A percentile compares a stretch with the other conserved stretches of the same genome.
phyloP scores from a whole-genome alignment of 1,140 invertebrate species.

The Drosophila murphyi region DNA sequence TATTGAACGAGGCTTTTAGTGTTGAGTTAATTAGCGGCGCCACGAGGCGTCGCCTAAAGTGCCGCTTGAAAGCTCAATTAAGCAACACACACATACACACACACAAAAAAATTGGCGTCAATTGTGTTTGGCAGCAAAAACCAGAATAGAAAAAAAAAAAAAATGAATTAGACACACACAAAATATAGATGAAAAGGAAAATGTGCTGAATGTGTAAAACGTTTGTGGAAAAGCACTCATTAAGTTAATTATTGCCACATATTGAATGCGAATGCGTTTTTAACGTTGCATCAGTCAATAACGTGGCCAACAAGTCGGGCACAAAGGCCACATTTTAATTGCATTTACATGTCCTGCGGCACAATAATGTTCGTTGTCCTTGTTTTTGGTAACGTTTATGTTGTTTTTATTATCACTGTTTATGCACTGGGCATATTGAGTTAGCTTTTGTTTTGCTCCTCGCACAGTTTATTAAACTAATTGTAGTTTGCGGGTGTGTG shows the following conservation, averaged over 20 bases:
- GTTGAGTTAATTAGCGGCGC: constrained; percentile 77
- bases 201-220: not conserved
- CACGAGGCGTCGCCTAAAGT: constrained; percentile 60
- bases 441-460: constrained; percentile 39
- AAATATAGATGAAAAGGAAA: constrained; percentile 21
- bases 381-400: constrained; percentile 24
- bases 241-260: constrained; percentile 75
- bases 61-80: constrained; percentile 69
- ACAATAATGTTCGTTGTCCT: constrained; percentile 49
- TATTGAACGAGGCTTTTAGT: constrained; percentile 82
- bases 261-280: constrained; percentile 57
- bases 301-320: constrained; percentile 24
- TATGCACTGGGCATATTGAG: constrained; percentile 27
- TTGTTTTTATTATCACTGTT: constrained; percentile 16
- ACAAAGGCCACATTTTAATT: constrained; percentile 71
- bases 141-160: constrained; percentile 21
- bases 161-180: constrained; percentile 24
- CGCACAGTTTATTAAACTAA: constrained; percentile 76
- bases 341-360: constrained; percentile 80
- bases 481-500: constrained; percentile 30
- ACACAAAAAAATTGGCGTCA: constrained; percentile 21
- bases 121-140: constrained; percentile 5
- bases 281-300: constrained; percentile 62
- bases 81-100: constrained; percentile 56
- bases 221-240: constrained; percentile 45